Evolutionary conservation across 2,797 vertebrate species (phyloP).

Genomic region (Sitta carolinensis): DNA sequence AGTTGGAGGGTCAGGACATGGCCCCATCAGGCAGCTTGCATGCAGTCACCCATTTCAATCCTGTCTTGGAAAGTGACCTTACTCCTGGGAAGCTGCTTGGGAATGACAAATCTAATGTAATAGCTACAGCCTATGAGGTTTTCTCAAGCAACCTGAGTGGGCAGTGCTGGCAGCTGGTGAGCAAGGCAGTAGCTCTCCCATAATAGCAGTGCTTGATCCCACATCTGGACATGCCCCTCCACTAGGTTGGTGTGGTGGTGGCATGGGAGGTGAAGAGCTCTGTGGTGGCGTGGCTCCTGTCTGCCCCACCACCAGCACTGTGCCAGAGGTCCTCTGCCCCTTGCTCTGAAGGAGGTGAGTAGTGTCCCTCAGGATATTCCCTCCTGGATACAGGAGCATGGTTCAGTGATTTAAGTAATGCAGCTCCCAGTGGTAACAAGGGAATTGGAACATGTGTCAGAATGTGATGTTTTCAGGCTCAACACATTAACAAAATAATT

Average conservation of each 20-base stretch:
- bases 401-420: fast-evolving
- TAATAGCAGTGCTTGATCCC: not conserved
- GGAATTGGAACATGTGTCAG: not conserved
- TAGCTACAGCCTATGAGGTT: fast-evolving
- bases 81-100: not conserved
- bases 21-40: not conserved
- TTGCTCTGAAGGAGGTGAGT: not conserved
- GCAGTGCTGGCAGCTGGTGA: not conserved
- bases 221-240: not conserved
- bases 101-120: not conserved
- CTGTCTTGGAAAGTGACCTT: not conserved
- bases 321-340: not conserved
- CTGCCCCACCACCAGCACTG: fast-evolving
- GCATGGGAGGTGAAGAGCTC: not conserved
- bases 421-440: not conserved
- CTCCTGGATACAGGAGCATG: fast-evolving
- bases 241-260: fast-evolving
- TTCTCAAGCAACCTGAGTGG: not conserved
- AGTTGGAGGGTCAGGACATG: not conserved
- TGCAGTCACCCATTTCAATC: not conserved
- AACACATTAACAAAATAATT: not conserved
- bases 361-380: not conserved
- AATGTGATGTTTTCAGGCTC: not conserved
- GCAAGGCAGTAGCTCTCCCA: not conserved
- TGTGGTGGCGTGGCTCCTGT: not conserved